These are phyloP conservation scores for Melanophora roralis DNA, from an alignment of 2,888 invertebrate species.

Conservation along the genomic window DNA sequence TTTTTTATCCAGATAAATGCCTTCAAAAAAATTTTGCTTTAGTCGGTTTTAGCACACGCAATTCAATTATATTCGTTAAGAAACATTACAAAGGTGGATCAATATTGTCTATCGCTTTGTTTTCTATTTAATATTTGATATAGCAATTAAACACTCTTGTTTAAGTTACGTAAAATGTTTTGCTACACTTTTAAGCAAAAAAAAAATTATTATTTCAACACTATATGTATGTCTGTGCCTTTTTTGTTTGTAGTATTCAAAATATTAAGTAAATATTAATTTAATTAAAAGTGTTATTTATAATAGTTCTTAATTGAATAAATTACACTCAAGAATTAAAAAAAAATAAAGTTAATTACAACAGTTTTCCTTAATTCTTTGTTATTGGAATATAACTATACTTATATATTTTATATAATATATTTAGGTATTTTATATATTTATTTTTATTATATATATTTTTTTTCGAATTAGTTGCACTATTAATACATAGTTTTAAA, in stretches of 20 bases:
- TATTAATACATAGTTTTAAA: too few relatives aligned
- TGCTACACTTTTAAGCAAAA: conserved; percentile 21
- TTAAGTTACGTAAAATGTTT: conserved; percentile 5
- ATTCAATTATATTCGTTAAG: not conserved
- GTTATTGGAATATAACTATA: too few relatives aligned
- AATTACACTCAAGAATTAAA: conserved; percentile 2
- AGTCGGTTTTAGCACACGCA: conserved; percentile 35
- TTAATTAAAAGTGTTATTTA: conserved; percentile 29
- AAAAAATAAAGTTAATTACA: not conserved
- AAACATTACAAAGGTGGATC: conserved; percentile 37
- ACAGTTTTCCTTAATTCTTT: too few relatives aligned
- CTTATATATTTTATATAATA: too few relatives aligned
- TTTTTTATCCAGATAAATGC: not conserved
- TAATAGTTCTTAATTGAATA: conserved; percentile 22
- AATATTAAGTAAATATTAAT: conserved; percentile 22
- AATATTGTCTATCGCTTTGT: not conserved
- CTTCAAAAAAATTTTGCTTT: conserved; percentile 14
- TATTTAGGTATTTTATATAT: too few relatives aligned
- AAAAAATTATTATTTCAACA: conserved; percentile 47
- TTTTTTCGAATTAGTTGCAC: too few relatives aligned
- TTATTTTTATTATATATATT: too few relatives aligned
- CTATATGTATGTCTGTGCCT: conserved; percentile 20
- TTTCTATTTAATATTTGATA: not conserved
- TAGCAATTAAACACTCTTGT: conserved; percentile 5
- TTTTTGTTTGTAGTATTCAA: not conserved